Percentiles rank a stretch among this genome's conserved stretches.
Conservation (phyloP, 2,113 vertebrate genomes). For the Heptranchias perlo region DNA sequence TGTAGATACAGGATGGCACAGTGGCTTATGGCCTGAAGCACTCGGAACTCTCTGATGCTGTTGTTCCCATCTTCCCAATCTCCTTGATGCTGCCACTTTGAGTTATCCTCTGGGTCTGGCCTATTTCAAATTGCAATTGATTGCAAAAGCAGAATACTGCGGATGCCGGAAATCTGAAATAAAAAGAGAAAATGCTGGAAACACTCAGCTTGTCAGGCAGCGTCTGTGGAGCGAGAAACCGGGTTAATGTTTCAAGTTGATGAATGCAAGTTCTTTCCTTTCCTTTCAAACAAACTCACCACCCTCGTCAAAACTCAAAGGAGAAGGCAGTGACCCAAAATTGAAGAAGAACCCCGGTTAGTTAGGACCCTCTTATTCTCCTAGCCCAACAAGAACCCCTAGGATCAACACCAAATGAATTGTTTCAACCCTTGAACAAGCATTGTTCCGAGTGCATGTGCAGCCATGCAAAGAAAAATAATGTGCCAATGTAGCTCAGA, state of each 20-base stretch:
- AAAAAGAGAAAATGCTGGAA: too few relatives aligned
- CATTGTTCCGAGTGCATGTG: background rate
- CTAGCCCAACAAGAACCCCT: background rate
- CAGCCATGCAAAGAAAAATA: background rate
- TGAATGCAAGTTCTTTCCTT: background rate
- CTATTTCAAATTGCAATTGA: slow-evolving; percentile 26
- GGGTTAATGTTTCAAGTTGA: background rate
- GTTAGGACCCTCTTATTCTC: background rate
- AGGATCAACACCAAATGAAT: background rate
- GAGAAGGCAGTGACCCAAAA: background rate
- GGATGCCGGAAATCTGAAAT: background rate
- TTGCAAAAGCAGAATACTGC: background rate
- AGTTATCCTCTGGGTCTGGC: background rate
- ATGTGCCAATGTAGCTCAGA: background rate
- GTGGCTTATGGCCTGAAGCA: background rate
- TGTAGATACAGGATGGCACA: slow-evolving; percentile 14
- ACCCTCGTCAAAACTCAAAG: background rate
- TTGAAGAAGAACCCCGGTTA: background rate
- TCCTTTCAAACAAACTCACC: background rate
- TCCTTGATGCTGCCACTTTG: slow-evolving; percentile 5
- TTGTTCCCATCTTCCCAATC: slow-evolving; percentile 10
- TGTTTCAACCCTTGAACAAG: background rate
- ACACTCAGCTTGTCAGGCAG: background rate
- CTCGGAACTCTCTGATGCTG: background rate
- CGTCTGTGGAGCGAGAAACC: background rate